phyloP scores from a whole-genome alignment of 2,888 invertebrate species.

The Parnassius apollo region DNA sequence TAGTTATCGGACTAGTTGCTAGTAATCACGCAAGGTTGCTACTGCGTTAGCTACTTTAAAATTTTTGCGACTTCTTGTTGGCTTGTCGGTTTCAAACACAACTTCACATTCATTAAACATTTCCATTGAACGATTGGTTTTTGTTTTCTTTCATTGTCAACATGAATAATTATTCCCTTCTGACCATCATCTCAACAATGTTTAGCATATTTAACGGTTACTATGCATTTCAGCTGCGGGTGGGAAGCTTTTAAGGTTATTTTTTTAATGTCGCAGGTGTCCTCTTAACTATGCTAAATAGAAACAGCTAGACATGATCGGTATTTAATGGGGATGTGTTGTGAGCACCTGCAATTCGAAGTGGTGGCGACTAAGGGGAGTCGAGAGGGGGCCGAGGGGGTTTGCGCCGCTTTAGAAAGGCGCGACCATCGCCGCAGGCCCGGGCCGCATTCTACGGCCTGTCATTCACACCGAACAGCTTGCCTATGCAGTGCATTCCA shows the following conservation, averaged over 20 bases:
- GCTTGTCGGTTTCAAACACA: conserved; percentile 5
- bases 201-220: conserved; percentile 55
- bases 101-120: conserved; percentile 16
- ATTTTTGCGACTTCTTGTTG: conserved; percentile 8
- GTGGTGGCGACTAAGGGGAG: conserved; percentile 56
- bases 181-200: conserved; percentile 41
- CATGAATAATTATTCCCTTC: conserved; percentile 14
- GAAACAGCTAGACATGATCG: conserved; percentile 77
- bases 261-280: conserved; percentile 74
- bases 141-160: conserved; percentile 3
- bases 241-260: conserved; percentile 64
- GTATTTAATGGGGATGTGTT: conserved; percentile 79
- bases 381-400: conserved; percentile 55
- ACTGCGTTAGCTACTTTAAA: conserved; percentile 2
- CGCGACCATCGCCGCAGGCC: conserved; percentile 80
- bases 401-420: conserved; percentile 80
- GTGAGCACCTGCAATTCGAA: conserved; percentile 73
- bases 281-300: conserved; percentile 71
- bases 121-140: conserved; percentile 13
- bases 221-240: conserved; percentile 52
- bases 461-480: conserved; percentile 81
- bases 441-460: conserved; percentile 81
- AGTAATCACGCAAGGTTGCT: conserved; percentile 13
- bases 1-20: conserved; percentile 2
- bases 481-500: conserved; percentile 80